These are phyloP conservation scores for Scolopax rusticola DNA, from an alignment of 2,797 vertebrate species.

Conservation along the genomic window DNA sequence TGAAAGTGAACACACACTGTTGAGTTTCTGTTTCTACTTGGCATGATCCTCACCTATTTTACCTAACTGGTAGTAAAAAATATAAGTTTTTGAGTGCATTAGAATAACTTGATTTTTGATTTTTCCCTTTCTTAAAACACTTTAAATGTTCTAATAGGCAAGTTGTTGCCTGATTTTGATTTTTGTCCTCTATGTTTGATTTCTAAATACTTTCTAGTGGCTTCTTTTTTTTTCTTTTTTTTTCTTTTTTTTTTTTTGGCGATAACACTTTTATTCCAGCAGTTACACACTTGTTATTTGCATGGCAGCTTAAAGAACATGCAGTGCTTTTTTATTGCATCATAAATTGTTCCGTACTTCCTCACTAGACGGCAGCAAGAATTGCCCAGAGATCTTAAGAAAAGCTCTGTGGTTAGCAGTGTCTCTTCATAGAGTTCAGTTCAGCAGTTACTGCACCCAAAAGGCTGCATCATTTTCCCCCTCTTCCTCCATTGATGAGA, in stretches of 20 bases:
- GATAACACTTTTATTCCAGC: background rate
- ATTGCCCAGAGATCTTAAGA: background rate
- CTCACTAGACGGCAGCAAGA: background rate
- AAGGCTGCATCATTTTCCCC: background rate
- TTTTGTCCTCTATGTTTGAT: background rate
- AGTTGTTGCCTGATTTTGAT: background rate
- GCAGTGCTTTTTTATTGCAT: background rate
- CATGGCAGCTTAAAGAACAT: background rate
- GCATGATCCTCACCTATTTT: background rate
- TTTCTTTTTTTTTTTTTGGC: background rate
- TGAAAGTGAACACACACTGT: background rate
- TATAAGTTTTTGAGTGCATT: accelerated
- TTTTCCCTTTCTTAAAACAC: background rate
- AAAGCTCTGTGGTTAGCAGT: background rate
- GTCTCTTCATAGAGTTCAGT: background rate
- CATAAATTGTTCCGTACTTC: background rate
- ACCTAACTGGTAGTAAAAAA: background rate
- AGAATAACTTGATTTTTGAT: background rate
- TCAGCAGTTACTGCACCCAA: background rate
- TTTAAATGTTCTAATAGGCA: background rate
- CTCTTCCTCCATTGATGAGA: background rate
- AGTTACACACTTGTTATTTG: background rate
- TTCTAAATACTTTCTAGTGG: background rate
- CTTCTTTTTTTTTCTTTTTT: too few species aligned
- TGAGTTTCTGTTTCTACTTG: background rate